A percentile compares a stretch with the other conserved stretches of the same genome.
Evolutionary conservation across 2,797 vertebrate genomes (phyloP).

Genomic region (Danio choprae): DNA sequence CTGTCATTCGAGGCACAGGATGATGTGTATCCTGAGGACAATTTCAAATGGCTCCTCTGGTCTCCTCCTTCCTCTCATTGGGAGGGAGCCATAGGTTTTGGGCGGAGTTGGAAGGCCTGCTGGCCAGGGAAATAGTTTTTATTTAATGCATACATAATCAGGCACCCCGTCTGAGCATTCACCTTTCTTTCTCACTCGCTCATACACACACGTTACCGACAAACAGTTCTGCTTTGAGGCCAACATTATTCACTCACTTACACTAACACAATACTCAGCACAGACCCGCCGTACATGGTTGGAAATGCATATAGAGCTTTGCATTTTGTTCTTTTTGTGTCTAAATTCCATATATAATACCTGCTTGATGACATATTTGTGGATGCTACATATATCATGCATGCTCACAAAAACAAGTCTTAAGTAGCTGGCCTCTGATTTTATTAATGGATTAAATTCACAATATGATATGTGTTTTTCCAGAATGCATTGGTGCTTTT

Average conservation of each 20-base stretch:
- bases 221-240: slow-evolving; percentile 26
- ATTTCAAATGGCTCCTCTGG: slow-evolving; percentile 57
- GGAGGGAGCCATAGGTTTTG: slow-evolving; percentile 44
- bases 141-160: slow-evolving; percentile 72
- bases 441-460: slow-evolving; percentile 26
- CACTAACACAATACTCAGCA: slow-evolving; percentile 47
- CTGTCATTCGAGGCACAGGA: slow-evolving; percentile 53
- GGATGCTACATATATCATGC: slow-evolving; percentile 22
- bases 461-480: slow-evolving; percentile 4
- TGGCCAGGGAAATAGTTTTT: slow-evolving; percentile 68
- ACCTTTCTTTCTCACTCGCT: slow-evolving; percentile 39
- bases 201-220: slow-evolving; percentile 47
- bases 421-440: slow-evolving; percentile 9
- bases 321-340: slow-evolving; percentile 14
- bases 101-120: slow-evolving; percentile 58
- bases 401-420: slow-evolving; percentile 30
- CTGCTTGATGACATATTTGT: slow-evolving; percentile 29
- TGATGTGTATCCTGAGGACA: slow-evolving; percentile 56
- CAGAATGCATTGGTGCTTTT: slow-evolving; percentile 1
- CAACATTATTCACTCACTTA: slow-evolving; percentile 56
- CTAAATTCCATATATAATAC: slow-evolving; percentile 20
- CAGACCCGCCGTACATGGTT: slow-evolving; percentile 19
- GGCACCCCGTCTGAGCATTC: slow-evolving; percentile 62
- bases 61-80: slow-evolving; percentile 44
- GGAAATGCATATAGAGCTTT: slow-evolving; percentile 4